These are phyloP conservation scores for Leucoraja erinaceus DNA, from an alignment of 2,113 vertebrate genomes.

Conservation along the genomic window DNA sequence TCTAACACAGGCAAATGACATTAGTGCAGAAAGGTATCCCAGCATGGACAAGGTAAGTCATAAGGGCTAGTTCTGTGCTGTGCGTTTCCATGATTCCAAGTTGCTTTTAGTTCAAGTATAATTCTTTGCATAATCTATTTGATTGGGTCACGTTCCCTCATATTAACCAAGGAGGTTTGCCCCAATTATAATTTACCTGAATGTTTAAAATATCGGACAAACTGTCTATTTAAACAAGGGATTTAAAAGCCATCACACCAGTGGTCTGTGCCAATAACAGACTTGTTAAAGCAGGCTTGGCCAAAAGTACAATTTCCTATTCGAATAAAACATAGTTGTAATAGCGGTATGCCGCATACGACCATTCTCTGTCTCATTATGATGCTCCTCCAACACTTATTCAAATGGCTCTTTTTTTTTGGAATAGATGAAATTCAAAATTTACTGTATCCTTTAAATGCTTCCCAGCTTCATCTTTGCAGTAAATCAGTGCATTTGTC, in stretches of 20 bases:
- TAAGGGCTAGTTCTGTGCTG: too few species aligned
- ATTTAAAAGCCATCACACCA: background rate
- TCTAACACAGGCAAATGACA: too few species aligned
- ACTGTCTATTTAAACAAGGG: background rate
- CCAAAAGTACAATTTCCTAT: background rate
- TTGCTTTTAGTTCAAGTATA: background rate
- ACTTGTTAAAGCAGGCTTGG: background rate
- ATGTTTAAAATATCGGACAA: background rate
- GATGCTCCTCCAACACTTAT: background rate
- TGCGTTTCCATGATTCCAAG: background rate
- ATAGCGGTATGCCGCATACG: background rate
- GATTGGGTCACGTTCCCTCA: background rate
- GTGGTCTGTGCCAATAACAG: background rate
- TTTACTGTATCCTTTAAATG: background rate
- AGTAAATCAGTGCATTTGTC: background rate
- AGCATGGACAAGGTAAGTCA: too few species aligned
- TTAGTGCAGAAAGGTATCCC: too few species aligned
- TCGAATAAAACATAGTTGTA: background rate
- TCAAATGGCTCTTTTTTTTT: background rate
- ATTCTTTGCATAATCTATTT: background rate
- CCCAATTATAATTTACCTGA: background rate
- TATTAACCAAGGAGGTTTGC: background rate
- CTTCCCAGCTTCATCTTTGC: background rate
- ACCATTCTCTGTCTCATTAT: background rate
- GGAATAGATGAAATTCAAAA: background rate